Conservation (phyloP, 1,140 invertebrate species). For the Bombus consobrinus region DNA sequence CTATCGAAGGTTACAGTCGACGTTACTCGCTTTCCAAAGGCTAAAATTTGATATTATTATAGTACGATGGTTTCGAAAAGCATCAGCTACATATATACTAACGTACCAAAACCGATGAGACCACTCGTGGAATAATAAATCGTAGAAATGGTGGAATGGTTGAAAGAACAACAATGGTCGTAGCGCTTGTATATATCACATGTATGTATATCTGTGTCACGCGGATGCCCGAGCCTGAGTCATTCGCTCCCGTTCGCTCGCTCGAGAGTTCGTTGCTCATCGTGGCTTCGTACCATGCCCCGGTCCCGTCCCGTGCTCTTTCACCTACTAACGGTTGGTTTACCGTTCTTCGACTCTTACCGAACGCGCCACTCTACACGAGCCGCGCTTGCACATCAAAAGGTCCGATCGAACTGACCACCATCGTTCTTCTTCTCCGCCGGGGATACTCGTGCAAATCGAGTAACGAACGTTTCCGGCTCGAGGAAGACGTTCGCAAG, state of each 20-base stretch:
- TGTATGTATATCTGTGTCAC: slow-evolving; percentile 53
- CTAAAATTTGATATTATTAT: too few relatives aligned
- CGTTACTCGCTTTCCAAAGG: neutral
- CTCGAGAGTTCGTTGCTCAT: slow-evolving; percentile 4
- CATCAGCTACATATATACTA: neutral
- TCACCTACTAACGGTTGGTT: slow-evolving; percentile 64
- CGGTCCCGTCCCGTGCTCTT: slow-evolving; percentile 63
- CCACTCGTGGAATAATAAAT: slow-evolving; percentile 1
- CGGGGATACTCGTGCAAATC: too few relatives aligned
- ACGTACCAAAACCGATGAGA: neutral
- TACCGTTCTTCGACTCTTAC: slow-evolving; percentile 49
- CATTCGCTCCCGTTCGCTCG: slow-evolving; percentile 39
- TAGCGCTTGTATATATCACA: neutral
- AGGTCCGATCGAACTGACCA: too few relatives aligned
- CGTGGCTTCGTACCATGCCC: slow-evolving; percentile 8
- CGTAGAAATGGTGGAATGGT: slow-evolving; percentile 41
- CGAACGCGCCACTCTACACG: neutral
- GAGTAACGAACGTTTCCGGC: neutral
- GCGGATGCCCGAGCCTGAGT: slow-evolving; percentile 59
- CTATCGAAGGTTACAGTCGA: neutral
- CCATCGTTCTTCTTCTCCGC: too few relatives aligned
- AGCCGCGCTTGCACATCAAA: neutral
- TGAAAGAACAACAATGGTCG: slow-evolving; percentile 37
- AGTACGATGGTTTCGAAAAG: neutral
- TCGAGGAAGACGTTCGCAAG: neutral